Base-by-base conservation (phyloP, 2,888 invertebrate species). In the Drosophila subsilvestris region DNA sequence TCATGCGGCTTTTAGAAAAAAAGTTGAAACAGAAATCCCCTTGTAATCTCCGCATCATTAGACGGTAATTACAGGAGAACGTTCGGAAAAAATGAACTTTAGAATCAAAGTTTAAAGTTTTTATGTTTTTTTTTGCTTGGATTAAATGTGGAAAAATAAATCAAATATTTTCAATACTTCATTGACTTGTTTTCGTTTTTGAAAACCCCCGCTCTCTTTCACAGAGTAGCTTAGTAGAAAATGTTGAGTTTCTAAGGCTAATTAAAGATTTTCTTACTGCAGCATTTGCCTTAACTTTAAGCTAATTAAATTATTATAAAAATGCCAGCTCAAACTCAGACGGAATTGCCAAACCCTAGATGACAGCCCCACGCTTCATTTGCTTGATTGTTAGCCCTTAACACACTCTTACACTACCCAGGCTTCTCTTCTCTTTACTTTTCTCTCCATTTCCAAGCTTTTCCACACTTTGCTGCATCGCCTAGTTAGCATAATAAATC, bases 401-500 rank as follows among this genome's bases (percentile, higher is more conserved):
- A 22, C 20, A 8, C 14, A 47, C 37, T 6, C 37, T 1, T 0
- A 14, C 37, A 37, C 37, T 14, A 2, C 14, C 6, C 14, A 37
- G 37, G 37, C 37, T 37, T 37, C 5, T 6, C 14, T 12, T 14
- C 32, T 2, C 51, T 47, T 48, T n/a, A 47, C 10, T 22, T n/a
- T 22, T 20, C 44, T 50, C 29, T 3, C 37, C 18, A 10, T 25
- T 37, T 45, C 49, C 32, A 55, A 63, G 55, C 51, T 74, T 74
- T 74, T 65, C 70, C 67, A 56, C 75, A 71, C 69, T 88, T 82
- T 78, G 65, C 86, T 83, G 86, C 89, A 80, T 75, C 86, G 88
- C 76, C 85, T 86, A 88, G 88, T 89, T 85, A 83, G 85, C 88
- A 88, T 88, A 85, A 89, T 85, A 89, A 89, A 85, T 85, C 85